Evolutionary conservation across 2,797 vertebrate species (phyloP).

Genomic region (Mastacembelus armatus): DNA sequence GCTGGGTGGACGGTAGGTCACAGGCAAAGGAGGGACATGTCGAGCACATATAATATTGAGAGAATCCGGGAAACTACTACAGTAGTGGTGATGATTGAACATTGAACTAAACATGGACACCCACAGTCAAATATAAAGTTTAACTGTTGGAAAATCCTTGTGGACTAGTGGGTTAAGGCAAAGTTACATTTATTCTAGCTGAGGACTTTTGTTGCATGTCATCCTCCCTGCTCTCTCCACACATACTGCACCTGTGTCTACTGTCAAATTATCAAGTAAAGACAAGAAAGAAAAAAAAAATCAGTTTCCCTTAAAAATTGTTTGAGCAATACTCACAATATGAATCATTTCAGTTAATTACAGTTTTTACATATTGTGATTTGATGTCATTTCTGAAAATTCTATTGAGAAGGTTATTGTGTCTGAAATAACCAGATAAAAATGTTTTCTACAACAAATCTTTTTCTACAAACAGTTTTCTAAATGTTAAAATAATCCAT

Average conservation of each 20-base stretch:
- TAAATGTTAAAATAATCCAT: too few species aligned
- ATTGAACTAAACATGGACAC: constrained; percentile 15
- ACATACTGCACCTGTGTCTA: neutral
- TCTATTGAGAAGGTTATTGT: neutral
- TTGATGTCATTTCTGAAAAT: neutral
- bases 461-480: too few species aligned
- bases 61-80: too few species aligned
- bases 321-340: too few species aligned
- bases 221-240: neutral
- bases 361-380: too few species aligned
- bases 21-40: constrained; percentile 17
- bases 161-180: neutral
- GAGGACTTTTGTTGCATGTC: neutral
- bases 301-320: too few species aligned
- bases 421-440: neutral
- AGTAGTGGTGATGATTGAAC: too few species aligned
- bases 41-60: too few species aligned
- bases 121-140: neutral
- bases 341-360: too few species aligned
- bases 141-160: neutral
- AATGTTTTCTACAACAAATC: neutral
- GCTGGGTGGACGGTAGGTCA: constrained; percentile 93
- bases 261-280: neutral
- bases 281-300: too few species aligned
- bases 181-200: too few species aligned